These are phyloP conservation scores for Aleiodes alternator DNA, from an alignment of 2,888 invertebrate genomes.

Conservation along the genomic window DNA sequence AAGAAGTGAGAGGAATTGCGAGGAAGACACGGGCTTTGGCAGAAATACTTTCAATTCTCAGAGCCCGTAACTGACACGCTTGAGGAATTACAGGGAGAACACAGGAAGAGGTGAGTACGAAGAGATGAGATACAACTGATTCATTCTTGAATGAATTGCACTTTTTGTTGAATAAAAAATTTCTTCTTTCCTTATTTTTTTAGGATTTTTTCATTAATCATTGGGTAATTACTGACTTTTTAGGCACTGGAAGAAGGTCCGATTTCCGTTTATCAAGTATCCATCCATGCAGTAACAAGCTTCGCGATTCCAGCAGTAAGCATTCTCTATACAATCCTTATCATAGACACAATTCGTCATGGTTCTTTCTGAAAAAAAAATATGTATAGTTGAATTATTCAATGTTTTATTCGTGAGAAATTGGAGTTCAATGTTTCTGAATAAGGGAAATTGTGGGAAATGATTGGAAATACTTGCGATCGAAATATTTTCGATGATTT, in stretches of 20 bases:
- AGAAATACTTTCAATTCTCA: conserved; percentile 1
- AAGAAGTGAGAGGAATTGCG: neutral
- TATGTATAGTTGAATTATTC: no score
- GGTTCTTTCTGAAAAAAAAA: conserved; percentile 60
- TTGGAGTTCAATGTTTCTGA: no score
- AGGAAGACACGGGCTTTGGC: neutral
- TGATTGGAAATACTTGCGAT: no score
- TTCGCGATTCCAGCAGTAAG: conserved; percentile 64
- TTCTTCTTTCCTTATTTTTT: no score
- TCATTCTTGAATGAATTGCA: neutral
- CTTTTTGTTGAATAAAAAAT: neutral
- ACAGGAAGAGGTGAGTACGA: neutral
- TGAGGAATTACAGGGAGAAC: neutral
- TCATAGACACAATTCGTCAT: conserved; percentile 61
- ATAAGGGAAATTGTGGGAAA: no score
- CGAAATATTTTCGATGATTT: no score
- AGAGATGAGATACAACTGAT: conserved; percentile 12
- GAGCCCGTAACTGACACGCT: conserved; percentile 16
- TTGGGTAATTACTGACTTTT: conserved; percentile 64
- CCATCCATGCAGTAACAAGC: conserved; percentile 74
- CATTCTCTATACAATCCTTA: conserved; percentile 65
- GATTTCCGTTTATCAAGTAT: conserved; percentile 71
- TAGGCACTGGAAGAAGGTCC: conserved; percentile 73
- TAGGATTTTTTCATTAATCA: neutral
- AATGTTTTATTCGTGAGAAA: no score